Evolutionary conservation across 2,888 invertebrate genomes (phyloP).

Genomic region (Rotaria socialis): DNA sequence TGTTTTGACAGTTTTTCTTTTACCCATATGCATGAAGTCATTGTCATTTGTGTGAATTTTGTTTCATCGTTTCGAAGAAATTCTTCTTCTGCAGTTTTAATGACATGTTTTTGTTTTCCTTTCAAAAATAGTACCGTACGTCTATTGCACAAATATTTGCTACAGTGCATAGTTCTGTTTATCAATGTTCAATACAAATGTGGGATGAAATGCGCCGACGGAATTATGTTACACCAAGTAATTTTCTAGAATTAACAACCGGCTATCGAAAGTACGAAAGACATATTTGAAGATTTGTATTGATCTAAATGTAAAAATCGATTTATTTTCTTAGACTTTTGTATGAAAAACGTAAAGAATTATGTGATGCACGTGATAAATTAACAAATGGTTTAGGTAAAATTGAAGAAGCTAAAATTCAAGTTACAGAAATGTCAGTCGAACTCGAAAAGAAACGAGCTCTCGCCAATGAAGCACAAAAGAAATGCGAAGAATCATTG

Average conservation of each 20-base stretch:
- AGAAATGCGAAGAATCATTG: conserved; percentile 79
- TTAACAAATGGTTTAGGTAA: conserved; percentile 72
- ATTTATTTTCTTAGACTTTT: conserved; percentile 65
- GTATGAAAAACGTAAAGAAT: conserved; percentile 68
- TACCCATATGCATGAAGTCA: neutral
- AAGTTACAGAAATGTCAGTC: conserved; percentile 76
- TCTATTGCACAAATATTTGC: conserved; percentile 72
- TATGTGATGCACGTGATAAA: conserved; percentile 73
- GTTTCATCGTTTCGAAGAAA: no score
- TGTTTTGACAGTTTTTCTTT: neutral
- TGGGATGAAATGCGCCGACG: conserved; percentile 72
- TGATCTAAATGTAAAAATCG: no score
- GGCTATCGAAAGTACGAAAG: conserved; percentile 72
- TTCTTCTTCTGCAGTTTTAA: no score
- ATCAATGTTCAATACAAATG: conserved; percentile 71
- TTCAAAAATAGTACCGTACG: conserved; percentile 48
- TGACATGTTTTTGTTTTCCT: neutral
- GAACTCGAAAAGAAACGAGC: conserved; percentile 74
- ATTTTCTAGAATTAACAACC: conserved; percentile 76
- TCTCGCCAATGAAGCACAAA: conserved; percentile 68
- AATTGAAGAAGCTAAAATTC: conserved; percentile 77
- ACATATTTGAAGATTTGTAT: neutral
- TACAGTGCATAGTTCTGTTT: conserved; percentile 76
- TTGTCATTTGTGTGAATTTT: neutral
- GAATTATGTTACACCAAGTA: conserved; percentile 82